A percentile compares a stretch with the other conserved stretches of the same genome.
Conservation (phyloP, 1,140 invertebrate genomes). For the Brachionus koreanus region DNA sequence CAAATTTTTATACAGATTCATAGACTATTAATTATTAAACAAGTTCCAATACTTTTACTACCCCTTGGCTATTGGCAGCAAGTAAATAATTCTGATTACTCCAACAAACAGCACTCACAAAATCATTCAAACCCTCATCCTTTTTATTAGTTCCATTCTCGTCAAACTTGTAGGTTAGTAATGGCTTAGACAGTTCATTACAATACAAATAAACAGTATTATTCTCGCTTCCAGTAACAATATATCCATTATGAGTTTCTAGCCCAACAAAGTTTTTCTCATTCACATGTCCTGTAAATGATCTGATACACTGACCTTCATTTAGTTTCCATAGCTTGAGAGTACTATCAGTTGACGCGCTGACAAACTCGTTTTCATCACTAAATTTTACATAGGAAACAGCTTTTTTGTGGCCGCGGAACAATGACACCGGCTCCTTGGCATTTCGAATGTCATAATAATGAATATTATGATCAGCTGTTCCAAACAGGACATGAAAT, state of each 20-base stretch:
- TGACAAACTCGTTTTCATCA: slow-evolving; percentile 81
- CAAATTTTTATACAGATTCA: background rate
- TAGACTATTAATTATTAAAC: background rate
- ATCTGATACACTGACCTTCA: slow-evolving; percentile 70
- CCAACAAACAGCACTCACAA: slow-evolving; percentile 94
- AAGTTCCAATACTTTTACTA: slow-evolving; percentile 62
- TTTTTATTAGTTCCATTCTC: slow-evolving; percentile 66
- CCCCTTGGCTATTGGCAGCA: slow-evolving; percentile 91
- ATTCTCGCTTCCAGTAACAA: slow-evolving; percentile 92
- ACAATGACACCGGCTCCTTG: slow-evolving; percentile 74
- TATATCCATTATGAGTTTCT: slow-evolving; percentile 88
- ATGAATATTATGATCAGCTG: slow-evolving; percentile 92
- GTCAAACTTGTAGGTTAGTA: slow-evolving; percentile 84
- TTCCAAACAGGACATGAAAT: slow-evolving; percentile 82
- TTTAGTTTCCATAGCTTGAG: slow-evolving; percentile 87
- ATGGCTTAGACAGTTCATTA: slow-evolving; percentile 78
- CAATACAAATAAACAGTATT: slow-evolving; percentile 91
- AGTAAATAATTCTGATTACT: slow-evolving; percentile 75
- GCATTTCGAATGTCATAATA: slow-evolving; percentile 88
- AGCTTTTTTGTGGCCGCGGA: slow-evolving; percentile 87
- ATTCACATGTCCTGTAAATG: slow-evolving; percentile 43
- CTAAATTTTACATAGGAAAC: slow-evolving; percentile 94
- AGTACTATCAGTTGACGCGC: slow-evolving; percentile 89
- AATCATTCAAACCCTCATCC: slow-evolving; percentile 79
- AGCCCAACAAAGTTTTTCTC: slow-evolving; percentile 63